Conservation (phyloP, 2,113 vertebrate species). For the Ctenomys sociabilis region DNA sequence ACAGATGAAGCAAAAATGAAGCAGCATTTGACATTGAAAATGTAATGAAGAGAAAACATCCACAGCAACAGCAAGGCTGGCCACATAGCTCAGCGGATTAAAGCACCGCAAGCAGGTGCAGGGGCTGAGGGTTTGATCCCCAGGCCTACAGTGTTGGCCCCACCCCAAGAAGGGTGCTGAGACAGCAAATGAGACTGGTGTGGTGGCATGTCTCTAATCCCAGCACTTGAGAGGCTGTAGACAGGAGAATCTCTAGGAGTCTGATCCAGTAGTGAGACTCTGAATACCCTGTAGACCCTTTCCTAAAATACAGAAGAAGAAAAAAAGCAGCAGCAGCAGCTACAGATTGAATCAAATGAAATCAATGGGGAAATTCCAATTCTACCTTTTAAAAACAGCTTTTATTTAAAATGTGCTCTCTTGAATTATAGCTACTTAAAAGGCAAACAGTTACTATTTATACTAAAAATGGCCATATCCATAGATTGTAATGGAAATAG, state of each 20-base stretch:
- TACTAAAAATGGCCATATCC: conserved; percentile 62
- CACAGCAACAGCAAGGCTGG: not conserved
- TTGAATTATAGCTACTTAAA: conserved; percentile 67
- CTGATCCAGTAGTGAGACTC: too few relatives aligned
- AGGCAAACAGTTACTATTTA: conserved; percentile 69
- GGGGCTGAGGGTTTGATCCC: too few relatives aligned
- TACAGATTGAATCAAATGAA: not conserved
- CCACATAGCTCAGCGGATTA: too few relatives aligned
- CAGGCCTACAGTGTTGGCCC: too few relatives aligned
- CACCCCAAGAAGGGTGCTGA: too few relatives aligned
- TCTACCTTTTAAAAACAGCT: conserved; percentile 58
- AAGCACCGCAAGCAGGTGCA: too few relatives aligned
- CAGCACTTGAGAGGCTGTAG: too few relatives aligned
- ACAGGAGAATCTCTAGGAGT: too few relatives aligned
- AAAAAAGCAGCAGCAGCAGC: not conserved
- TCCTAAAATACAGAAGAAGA: too few relatives aligned
- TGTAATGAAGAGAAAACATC: not conserved
- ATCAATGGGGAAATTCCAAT: conserved; percentile 34
- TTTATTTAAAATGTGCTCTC: conserved; percentile 65
- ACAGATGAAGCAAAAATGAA: not conserved
- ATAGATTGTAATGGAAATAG: conserved; percentile 64
- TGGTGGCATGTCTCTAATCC: too few relatives aligned
- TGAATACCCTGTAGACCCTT: too few relatives aligned
- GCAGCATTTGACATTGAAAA: not conserved
- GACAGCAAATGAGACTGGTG: too few relatives aligned